A percentile compares a stretch with the other conserved stretches of the same genome.
Conservation (phyloP, 1,140 invertebrate species). For the Phortica variegata region DNA sequence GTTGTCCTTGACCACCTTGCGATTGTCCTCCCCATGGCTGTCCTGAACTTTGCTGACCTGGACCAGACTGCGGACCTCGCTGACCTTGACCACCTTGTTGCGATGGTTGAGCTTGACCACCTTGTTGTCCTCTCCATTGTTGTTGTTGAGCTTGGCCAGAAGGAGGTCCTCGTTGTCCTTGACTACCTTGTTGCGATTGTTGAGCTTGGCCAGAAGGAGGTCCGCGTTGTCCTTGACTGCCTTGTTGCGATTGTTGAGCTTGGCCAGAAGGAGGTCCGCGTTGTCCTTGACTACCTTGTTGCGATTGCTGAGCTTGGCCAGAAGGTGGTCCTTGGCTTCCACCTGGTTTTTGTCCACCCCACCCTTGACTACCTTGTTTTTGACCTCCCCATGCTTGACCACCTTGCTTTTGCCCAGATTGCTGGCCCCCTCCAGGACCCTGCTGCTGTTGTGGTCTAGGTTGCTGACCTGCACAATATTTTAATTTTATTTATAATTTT, state of each 20-base stretch:
- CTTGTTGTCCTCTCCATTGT: constrained; percentile 11
- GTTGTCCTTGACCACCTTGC: constrained; percentile 2
- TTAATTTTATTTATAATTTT: neutral
- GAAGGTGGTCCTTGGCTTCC: no score
- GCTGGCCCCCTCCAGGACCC: neutral
- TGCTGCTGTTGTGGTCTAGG: constrained; percentile 2
- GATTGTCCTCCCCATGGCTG: constrained; percentile 11
- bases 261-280: constrained; percentile 4
- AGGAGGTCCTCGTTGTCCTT: neutral
- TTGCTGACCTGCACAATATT: neutral
- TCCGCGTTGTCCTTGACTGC: constrained; percentile 7
- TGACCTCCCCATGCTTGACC: neutral
- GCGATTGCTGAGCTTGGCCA: neutral
- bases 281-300: constrained; percentile 2
- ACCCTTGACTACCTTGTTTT: neutral
- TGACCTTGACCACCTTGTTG: constrained; percentile 7
- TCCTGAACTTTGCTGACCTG: constrained; percentile 5
- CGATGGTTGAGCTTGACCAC: constrained; percentile 4
- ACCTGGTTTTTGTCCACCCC: constrained; percentile 4
- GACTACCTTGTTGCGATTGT: neutral
- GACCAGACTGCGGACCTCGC: neutral
- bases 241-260: neutral
- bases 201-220: neutral
- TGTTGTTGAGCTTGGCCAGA: constrained; percentile 1
- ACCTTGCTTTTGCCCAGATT: neutral